Conservation (phyloP, 2,113 vertebrate species). For the rabbit (Oryctolagus cuniculus) region DNA sequence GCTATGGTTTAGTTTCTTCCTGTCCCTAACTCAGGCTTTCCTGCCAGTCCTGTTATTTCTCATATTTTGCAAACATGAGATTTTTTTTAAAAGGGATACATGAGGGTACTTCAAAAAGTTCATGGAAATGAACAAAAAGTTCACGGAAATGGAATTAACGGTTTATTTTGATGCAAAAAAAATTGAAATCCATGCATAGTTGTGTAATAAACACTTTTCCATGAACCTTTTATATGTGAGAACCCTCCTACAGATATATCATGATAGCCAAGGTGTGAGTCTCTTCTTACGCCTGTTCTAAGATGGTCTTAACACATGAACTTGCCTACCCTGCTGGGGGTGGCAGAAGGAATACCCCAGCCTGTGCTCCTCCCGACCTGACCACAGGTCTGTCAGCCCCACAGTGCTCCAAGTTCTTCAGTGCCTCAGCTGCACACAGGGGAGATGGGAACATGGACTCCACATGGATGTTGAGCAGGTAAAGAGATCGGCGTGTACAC, state of each 20-base stretch:
- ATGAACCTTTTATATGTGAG: neutral
- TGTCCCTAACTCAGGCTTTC: neutral
- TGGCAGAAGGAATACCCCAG: neutral
- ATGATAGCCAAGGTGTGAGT: neutral
- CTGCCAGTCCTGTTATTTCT: neutral
- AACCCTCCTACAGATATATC: neutral
- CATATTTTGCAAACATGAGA: neutral
- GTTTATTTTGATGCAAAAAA: too few relatives aligned
- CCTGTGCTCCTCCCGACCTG: neutral
- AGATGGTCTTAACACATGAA: neutral
- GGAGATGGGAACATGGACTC: neutral
- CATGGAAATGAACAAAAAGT: too few relatives aligned
- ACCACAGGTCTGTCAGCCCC: neutral
- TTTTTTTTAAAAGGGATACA: neutral
- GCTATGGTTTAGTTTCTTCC: neutral
- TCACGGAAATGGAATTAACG: too few relatives aligned
- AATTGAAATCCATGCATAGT: too few relatives aligned
- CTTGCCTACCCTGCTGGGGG: neutral
- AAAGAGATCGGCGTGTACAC: fast-evolving
- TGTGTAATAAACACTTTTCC: too few relatives aligned
- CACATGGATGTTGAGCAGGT: neutral
- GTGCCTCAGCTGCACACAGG: neutral
- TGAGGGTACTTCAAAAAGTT: too few relatives aligned
- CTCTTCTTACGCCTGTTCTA: neutral
- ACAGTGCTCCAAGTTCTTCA: neutral